These are phyloP conservation scores for Solea senegalensis DNA, from an alignment of 2,113 vertebrate genomes.

Conservation along the genomic window DNA sequence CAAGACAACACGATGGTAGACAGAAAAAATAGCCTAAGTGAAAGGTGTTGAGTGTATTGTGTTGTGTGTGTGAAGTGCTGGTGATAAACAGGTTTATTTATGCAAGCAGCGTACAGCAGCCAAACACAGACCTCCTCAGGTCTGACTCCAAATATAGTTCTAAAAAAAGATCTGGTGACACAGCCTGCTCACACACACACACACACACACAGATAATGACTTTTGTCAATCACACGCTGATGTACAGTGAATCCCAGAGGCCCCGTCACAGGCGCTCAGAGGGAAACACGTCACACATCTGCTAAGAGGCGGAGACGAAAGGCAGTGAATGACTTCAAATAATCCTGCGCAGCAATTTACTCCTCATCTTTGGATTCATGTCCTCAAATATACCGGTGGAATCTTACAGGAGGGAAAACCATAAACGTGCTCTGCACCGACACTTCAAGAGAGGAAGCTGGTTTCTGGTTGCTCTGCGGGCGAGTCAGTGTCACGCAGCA, in stretches of 20 bases:
- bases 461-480: conserved; percentile 12
- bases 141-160: conserved; percentile 68
- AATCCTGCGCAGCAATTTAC: background rate
- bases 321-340: conserved; percentile 13
- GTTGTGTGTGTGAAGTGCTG: conserved; percentile 46
- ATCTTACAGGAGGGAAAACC: conserved; percentile 7
- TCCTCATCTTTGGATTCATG: conserved; percentile 1
- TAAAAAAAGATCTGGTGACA: conserved; percentile 71
- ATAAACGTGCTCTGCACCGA: background rate
- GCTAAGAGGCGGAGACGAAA: background rate
- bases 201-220: conserved; percentile 25
- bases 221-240: conserved; percentile 70
- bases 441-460: background rate
- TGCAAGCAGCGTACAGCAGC: conserved; percentile 66
- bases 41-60: conserved; percentile 18
- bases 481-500: conserved; percentile 9
- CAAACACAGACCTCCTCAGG: conserved; percentile 65
- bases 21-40: conserved; percentile 48
- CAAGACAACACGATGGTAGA: conserved; percentile 51
- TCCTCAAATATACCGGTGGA: conserved; percentile 21
- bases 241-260: conserved; percentile 63
- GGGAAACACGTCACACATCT: conserved; percentile 8
- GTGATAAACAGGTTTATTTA: conserved; percentile 77
- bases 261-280: conserved; percentile 23
- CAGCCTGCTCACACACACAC: conserved; percentile 24